Percentiles rank a stretch among this genome's conserved stretches.
Evolutionary conservation across 2,888 invertebrate genomes (phyloP).

Genomic region (Drosophila mimetica): DNA sequence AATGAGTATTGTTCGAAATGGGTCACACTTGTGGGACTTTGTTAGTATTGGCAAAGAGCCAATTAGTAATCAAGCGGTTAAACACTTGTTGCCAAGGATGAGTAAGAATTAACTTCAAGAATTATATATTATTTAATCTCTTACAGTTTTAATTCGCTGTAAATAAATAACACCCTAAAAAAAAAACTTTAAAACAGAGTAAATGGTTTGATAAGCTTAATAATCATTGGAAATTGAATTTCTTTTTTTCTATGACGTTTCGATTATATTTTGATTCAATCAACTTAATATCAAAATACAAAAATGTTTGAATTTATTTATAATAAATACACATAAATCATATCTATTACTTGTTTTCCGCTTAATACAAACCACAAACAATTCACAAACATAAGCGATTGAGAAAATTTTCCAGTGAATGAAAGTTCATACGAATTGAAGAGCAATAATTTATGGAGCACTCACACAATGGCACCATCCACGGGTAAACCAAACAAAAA

Average conservation of each 20-base stretch:
- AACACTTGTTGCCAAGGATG: background rate
- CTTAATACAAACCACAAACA: conserved; percentile 3
- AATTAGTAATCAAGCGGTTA: background rate
- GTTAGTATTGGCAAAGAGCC: conserved; percentile 15
- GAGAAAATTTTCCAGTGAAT: conserved; percentile 32
- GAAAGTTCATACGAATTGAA: conserved; percentile 24
- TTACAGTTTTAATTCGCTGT: background rate
- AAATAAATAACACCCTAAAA: background rate
- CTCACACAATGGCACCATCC: conserved; percentile 20
- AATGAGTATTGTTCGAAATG: conserved; percentile 32
- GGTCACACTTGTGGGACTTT: conserved; percentile 67
- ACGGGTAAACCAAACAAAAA: conserved; percentile 12
- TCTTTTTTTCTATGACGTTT: too few species aligned
- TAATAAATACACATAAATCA: background rate
- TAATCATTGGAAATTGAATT: too few species aligned
- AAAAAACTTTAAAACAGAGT: too few species aligned
- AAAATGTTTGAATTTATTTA: too few species aligned
- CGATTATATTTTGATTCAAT: background rate
- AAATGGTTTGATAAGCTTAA: too few species aligned
- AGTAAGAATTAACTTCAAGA: background rate
- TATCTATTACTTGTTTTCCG: background rate
- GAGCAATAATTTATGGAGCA: conserved; percentile 18
- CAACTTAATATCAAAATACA: background rate
- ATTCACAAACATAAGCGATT: conserved; percentile 1
- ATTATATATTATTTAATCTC: background rate